Evolutionary conservation across 2,888 invertebrate species (phyloP).

Genomic region (Caradrina clavipalpis): DNA sequence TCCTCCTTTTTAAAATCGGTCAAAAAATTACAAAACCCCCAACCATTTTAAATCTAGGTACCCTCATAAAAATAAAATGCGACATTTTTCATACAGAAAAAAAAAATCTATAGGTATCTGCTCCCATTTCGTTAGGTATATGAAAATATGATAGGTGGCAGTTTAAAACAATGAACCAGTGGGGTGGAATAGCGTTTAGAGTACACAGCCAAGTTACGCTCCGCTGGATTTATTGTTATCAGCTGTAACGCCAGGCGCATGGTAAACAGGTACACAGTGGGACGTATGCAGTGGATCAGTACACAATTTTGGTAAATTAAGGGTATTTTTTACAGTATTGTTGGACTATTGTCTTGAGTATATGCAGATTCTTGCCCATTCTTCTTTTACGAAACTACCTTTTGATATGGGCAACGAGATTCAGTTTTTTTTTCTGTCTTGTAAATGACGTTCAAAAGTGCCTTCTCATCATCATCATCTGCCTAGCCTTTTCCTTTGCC

Average conservation of each 20-base stretch:
- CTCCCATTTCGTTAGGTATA: background rate
- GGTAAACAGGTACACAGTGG: conserved; percentile 37
- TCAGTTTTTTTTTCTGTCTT: too few species aligned
- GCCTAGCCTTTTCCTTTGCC: too few species aligned
- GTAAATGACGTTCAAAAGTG: too few species aligned
- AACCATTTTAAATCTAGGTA: background rate
- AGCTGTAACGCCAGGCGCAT: conserved; percentile 31
- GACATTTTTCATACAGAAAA: background rate
- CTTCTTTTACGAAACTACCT: too few species aligned
- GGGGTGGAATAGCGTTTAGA: conserved; percentile 29
- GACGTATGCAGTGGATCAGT: conserved; percentile 5
- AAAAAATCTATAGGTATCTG: conserved; percentile 4
- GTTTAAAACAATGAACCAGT: conserved; percentile 41
- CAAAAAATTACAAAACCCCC: too few species aligned
- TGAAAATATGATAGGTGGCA: conserved; percentile 8
- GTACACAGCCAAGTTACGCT: conserved; percentile 31
- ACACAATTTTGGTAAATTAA: background rate
- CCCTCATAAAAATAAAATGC: background rate
- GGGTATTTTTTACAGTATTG: background rate
- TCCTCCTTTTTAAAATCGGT: too few species aligned
- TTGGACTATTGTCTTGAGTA: background rate
- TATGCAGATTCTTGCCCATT: too few species aligned
- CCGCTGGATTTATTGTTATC: conserved; percentile 41
- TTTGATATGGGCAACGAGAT: too few species aligned
- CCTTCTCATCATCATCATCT: too few species aligned